Evolutionary conservation across 2,113 vertebrate genomes (phyloP).

Genomic region (Recurvirostra avosetta): DNA sequence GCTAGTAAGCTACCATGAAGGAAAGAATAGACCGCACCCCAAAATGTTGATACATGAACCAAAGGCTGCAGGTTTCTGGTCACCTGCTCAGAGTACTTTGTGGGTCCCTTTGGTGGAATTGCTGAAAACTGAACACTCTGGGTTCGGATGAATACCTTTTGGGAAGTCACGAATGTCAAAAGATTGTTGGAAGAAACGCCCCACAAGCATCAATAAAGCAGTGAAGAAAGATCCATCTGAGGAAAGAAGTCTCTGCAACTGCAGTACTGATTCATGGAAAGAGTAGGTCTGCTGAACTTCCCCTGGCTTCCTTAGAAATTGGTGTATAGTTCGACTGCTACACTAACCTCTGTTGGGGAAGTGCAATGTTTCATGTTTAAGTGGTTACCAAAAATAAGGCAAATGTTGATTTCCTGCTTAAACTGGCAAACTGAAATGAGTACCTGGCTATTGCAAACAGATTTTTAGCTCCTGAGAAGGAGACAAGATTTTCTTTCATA

Average conservation of each 20-base stretch:
- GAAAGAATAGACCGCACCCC: neutral
- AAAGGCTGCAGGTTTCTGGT: neutral
- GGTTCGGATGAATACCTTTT: neutral
- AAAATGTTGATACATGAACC: neutral
- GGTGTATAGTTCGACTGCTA: neutral
- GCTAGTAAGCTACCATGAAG: neutral
- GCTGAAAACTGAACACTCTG: neutral
- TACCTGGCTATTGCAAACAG: neutral
- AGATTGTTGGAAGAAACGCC: neutral
- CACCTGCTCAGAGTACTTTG: neutral
- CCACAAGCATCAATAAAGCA: neutral
- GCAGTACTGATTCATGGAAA: neutral
- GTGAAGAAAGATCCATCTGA: neutral
- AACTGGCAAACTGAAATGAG: neutral
- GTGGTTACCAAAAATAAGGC: neutral
- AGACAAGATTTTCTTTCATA: neutral
- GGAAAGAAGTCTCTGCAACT: neutral
- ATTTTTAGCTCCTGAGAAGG: neutral
- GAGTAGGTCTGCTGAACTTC: neutral
- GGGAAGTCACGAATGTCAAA: neutral
- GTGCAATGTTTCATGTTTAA: neutral
- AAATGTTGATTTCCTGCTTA: neutral
- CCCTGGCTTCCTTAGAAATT: neutral
- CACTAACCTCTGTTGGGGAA: neutral
- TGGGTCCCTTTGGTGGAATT: neutral